phyloP scores from a whole-genome alignment of 2,888 invertebrate genomes.

The Melieria picta region DNA sequence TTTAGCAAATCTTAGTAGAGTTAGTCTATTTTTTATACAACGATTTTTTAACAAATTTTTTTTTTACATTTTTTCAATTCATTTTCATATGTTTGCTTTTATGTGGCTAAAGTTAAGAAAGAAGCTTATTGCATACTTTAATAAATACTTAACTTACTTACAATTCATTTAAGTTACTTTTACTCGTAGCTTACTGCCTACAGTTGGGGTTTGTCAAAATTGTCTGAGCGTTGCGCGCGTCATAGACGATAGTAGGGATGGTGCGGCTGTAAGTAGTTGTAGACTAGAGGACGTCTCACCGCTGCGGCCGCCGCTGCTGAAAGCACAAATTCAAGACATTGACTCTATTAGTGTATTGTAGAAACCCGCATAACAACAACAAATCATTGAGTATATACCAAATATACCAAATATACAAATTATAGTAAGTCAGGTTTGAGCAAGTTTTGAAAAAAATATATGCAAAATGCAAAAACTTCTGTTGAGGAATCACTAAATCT shows the following conservation, averaged over 20 bases:
- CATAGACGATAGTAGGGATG: conserved; percentile 54
- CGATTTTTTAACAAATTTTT: conserved; percentile 10
- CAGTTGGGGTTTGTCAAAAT: background rate
- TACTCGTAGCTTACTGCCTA: conserved; percentile 30
- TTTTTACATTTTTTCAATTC: conserved; percentile 24
- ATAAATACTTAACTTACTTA: conserved; percentile 7
- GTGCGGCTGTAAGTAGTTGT: conserved; percentile 59
- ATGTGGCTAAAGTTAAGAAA: background rate
- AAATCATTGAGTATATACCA: too few relatives aligned
- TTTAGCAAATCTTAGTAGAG: conserved; percentile 10
- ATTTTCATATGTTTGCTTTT: conserved; percentile 28
- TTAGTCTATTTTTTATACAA: conserved; percentile 29
- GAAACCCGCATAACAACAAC: too few relatives aligned
- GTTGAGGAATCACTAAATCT: too few relatives aligned
- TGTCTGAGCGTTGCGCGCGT: background rate
- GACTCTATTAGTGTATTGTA: too few relatives aligned
- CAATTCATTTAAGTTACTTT: background rate
- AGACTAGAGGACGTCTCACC: conserved; percentile 52
- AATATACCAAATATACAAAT: too few relatives aligned
- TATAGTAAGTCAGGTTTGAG: too few relatives aligned
- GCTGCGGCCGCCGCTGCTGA: conserved; percentile 26
- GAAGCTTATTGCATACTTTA: background rate
- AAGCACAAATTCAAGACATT: background rate
- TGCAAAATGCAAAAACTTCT: too few relatives aligned
- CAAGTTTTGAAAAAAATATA: too few relatives aligned